Evolutionary conservation across 2,888 invertebrate genomes (phyloP), one percentile per base, ranked within the genome.

Genomic region (Rhorus exstirpatorius): DNA sequence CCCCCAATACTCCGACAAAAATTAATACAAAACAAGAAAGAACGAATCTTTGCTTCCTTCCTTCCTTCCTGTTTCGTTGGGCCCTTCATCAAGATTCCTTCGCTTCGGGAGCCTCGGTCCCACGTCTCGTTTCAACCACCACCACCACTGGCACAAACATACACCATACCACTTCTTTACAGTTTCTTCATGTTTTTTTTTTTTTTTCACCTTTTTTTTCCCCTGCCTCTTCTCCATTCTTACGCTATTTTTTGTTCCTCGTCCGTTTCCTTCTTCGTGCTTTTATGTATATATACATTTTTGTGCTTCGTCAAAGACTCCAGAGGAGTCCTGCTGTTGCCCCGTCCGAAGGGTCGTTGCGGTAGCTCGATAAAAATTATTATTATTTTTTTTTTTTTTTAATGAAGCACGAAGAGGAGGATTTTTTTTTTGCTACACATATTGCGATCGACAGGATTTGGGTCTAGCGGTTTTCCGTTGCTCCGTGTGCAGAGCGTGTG

Each of bases 91-190:
- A 17, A 46, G 46, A 3, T 46, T 61, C 41, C 31, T 14, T 0
- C 17, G 8, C 31, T 58, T 58, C 14, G n/a, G n/a, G 58, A 1
- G 19, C 7, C 21, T 1, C 1, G 41, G 21, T 61, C 61, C 41
- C 61, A 61, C 61, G 61, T n/a, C n/a, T 21, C 8, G 38, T 19
- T 14, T n/a, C n/a, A n/a, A n/a, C 35, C 38, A 60, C 38, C 60
- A 38, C 35, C 17, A 19, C 19, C 61, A 19, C 41, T 19, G 8
- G 3, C 12, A 60, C 24, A 55, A 58, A 58, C 17, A 58, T 14
- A 58, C 31, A n/a, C 6, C 4, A 0, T n/a, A n/a, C n/a, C n/a
- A 31, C 7, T 3, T 8, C 7, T 2, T n/a, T 58, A 26, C 31
- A 24, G n/a, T n/a, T 35, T 58, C 8, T 58, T 26, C 17, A 17